phyloP scores from a whole-genome alignment of 2,797 vertebrate species.

The Crossoptilon crossoptilon region DNA sequence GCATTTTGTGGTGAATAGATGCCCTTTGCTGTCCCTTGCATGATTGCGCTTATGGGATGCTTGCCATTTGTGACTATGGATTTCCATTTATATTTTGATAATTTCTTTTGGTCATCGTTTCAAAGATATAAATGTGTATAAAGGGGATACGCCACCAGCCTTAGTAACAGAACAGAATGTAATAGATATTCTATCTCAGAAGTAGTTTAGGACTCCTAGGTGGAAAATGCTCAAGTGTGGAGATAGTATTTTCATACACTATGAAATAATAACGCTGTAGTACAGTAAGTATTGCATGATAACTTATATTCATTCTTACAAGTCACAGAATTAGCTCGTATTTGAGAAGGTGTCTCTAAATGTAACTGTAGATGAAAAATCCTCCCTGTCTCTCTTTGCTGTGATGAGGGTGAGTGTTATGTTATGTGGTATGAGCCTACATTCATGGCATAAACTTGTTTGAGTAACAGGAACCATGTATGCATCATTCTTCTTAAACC shows the following conservation, averaged over 20 bases:
- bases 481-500: neutral
- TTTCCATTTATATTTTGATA: neutral
- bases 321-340: neutral
- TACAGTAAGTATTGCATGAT: neutral
- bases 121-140: neutral
- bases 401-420: neutral
- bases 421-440: neutral
- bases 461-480: neutral
- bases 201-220: slow-evolving; percentile 10
- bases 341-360: neutral
- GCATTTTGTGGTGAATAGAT: slow-evolving; percentile 16
- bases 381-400: neutral
- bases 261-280: too few relatives aligned
- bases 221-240: slow-evolving; percentile 30
- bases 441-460: neutral
- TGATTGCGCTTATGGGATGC: neutral
- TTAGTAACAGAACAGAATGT: neutral
- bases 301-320: neutral
- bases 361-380: neutral
- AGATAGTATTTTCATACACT: too few relatives aligned
- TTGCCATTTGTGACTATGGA: neutral
- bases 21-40: neutral
- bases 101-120: slow-evolving; percentile 20
- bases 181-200: slow-evolving; percentile 16
- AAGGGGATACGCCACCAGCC: neutral